These are phyloP conservation scores for human DNA, from an alignment of 2,113 vertebrate species.

Conservation along the genomic window DNA sequence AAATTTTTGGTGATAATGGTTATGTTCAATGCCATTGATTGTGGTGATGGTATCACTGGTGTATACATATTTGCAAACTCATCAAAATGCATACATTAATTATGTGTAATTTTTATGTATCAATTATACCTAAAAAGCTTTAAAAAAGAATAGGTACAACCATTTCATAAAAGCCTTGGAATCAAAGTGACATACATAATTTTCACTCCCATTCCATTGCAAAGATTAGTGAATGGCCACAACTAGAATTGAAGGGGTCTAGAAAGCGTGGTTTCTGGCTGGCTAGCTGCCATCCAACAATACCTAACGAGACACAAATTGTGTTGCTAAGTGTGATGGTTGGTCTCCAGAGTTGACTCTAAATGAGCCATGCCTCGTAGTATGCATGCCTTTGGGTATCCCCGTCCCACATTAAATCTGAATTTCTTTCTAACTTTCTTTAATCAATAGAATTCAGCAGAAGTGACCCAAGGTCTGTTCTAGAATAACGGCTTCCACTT, in stretches of 20 bases:
- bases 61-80: neutral
- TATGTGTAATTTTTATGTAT: neutral
- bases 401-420: neutral
- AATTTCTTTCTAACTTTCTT: neutral
- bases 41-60: neutral
- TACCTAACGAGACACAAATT: neutral
- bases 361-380: neutral
- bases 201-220: neutral
- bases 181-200: neutral
- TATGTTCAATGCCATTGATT: neutral
- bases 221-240: neutral
- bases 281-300: neutral
- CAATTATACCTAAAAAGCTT: neutral
- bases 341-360: neutral
- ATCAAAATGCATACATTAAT: neutral
- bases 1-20: neutral
- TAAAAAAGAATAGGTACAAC: neutral
- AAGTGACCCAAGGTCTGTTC: neutral
- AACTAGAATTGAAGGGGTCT: neutral
- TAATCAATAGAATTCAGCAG: neutral
- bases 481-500: neutral
- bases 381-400: neutral
- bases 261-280: neutral
- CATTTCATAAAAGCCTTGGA: neutral
- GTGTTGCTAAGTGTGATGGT: neutral